Conservation (phyloP, 1,140 invertebrate species). For the Cardiocondyla obscurior region DNA sequence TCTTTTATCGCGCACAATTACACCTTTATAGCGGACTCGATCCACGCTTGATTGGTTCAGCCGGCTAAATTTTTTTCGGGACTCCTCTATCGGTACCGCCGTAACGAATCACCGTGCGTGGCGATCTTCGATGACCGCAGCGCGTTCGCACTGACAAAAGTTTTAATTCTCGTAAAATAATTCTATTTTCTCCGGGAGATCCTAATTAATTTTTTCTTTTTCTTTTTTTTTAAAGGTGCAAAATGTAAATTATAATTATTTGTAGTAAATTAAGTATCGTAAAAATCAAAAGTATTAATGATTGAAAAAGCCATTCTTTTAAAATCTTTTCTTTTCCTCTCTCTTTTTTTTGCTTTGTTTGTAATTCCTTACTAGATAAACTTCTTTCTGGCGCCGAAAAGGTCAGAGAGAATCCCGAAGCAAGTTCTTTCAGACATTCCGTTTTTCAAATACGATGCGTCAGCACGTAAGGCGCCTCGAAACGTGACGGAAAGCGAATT, state of each 20-base stretch:
- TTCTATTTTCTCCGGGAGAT: background rate
- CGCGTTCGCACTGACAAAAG: conserved; percentile 7
- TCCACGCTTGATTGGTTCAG: conserved; percentile 24
- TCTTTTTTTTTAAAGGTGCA: too few species aligned
- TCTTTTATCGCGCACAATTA: conserved; percentile 42
- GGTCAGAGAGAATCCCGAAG: background rate
- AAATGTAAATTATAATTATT: too few species aligned
- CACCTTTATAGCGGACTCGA: conserved; percentile 21
- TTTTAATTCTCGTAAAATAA: background rate
- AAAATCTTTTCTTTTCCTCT: too few species aligned
- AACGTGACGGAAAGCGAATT: conserved; percentile 9
- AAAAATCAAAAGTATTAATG: too few species aligned
- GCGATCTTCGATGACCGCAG: conserved; percentile 7
- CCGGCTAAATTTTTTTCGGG: conserved; percentile 11
- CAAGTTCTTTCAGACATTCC: background rate
- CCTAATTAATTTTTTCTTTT: background rate
- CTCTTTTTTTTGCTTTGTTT: too few species aligned
- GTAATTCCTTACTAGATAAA: background rate
- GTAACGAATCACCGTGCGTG: conserved; percentile 1
- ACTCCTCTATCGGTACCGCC: background rate
- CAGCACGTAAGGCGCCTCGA: background rate
- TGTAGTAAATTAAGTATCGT: too few species aligned
- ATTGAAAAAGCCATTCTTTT: too few species aligned
- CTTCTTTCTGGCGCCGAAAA: background rate
- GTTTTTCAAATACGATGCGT: background rate